Base-by-base conservation (phyloP, 2,888 invertebrate species). In the Bugula neritina region DNA sequence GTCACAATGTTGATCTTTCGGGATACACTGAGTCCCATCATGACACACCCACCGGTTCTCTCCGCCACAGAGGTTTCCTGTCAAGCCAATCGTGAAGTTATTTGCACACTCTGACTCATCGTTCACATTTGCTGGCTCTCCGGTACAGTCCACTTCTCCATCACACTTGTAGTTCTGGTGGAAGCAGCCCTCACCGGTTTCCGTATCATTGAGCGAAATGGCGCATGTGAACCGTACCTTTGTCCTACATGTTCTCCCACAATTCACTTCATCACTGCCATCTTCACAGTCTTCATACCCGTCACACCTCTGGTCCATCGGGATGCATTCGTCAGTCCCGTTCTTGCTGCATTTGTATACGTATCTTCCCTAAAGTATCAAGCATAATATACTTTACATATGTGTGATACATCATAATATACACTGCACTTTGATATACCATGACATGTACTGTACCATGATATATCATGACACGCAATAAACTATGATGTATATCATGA, bases 121-220 rank as follows among this genome's bases (percentile, higher is more conserved):
- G 31, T 63, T 63, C 13, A 10, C 27, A 5, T 63, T 27, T 3
- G 21, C 29, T 13, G 27, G 13, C 17, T 63, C 31, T 5, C 31
- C 63, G n/a, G 63, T 63, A n/a, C 63, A 63, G 63, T 63, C 63
- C 29, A 63, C 63, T 31, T 63, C 63, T 31, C 63, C 63, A 63
- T 63, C 63, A 34, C 63, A 63, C n/a, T 31, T 63, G n/a, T 63
- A 63, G 63, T 63, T n/a, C 3, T 27, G 5, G 63, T 63, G 21
- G 17, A 63, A 25, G 31, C 63, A 63, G 10, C 17, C 31, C 3
- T 2, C 29, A 21, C 10, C 27, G 5, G 5, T n/a, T 5, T 31
- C 63, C 13, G 10, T 31, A 13, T n/a, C n/a, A 3, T 31, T n/a
- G 10, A 10, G 1, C n/a, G 13, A 17, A 3, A 63, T 27, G 31